These are phyloP conservation scores for Drosophila incognita DNA, from an alignment of 2,888 invertebrate species.

Conservation along the genomic window DNA sequence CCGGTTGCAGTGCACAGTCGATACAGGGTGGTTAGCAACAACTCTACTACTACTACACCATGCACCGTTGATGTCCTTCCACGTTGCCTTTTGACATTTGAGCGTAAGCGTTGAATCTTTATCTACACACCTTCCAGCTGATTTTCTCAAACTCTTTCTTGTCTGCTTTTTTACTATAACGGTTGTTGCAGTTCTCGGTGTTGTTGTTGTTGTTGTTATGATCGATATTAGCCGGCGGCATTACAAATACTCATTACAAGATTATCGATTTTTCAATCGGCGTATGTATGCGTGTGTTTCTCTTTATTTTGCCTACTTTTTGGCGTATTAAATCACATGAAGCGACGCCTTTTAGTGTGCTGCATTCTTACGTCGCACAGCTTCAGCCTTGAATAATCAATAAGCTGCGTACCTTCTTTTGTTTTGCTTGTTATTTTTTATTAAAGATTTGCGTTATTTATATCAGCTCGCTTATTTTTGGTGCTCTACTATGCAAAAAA, in stretches of 20 bases:
- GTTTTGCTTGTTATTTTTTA: background rate
- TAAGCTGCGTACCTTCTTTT: conserved; percentile 15
- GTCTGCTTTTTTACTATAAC: conserved; percentile 10
- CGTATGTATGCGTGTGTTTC: conserved; percentile 13
- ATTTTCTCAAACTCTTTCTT: conserved; percentile 1
- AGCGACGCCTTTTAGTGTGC: conserved; percentile 50
- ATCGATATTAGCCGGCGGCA: conserved; percentile 63
- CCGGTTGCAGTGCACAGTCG: conserved; percentile 25
- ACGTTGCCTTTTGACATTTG: conserved; percentile 50
- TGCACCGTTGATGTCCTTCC: conserved; percentile 32
- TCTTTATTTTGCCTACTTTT: conserved; percentile 61
- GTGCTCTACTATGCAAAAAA: background rate
- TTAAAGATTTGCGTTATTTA: background rate
- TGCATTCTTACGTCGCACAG: conserved; percentile 22
- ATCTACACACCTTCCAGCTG: conserved; percentile 28
- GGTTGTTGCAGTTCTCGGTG: conserved; percentile 33
- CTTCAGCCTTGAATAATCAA: conserved; percentile 47
- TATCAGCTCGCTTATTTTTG: background rate
- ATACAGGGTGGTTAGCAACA: conserved; percentile 28
- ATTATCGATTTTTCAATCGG: conserved; percentile 71
- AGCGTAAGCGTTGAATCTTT: conserved; percentile 16
- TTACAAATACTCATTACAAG: conserved; percentile 42
- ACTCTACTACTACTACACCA: conserved; percentile 19
- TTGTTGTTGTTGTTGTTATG: conserved; percentile 50
- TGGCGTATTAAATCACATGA: conserved; percentile 36